Evolutionary conservation across 2,797 vertebrate genomes (phyloP).

Genomic region (Hapalemur alaotrensis): DNA sequence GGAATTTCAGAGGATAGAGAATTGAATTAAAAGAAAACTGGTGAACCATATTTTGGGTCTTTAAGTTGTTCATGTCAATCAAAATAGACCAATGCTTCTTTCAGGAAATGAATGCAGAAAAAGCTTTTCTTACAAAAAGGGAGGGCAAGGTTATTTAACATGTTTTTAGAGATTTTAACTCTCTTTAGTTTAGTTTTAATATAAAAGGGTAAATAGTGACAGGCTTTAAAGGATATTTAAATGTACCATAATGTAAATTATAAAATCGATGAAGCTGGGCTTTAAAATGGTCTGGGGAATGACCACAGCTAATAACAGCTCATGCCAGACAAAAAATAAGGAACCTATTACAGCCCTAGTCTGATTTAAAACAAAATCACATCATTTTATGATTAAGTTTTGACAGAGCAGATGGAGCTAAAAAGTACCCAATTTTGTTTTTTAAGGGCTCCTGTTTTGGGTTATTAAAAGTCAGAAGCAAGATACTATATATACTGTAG

Average conservation of each 20-base stretch:
- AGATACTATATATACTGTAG: background rate
- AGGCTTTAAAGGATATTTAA: background rate
- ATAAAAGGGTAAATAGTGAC: background rate
- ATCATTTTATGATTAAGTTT: conserved; percentile 17
- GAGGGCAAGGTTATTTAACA: background rate
- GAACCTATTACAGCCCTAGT: background rate
- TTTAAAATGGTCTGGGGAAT: background rate
- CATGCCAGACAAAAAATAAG: background rate
- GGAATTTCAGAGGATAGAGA: conserved; percentile 69
- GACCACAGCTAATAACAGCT: background rate
- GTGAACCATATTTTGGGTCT: background rate
- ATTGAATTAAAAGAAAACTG: conserved; percentile 67
- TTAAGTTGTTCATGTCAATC: conserved; percentile 71
- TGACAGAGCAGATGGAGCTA: background rate
- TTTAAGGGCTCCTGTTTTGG: background rate
- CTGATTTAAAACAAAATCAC: background rate
- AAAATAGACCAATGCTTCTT: conserved; percentile 45
- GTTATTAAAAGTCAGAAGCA: background rate
- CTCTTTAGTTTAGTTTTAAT: conserved; percentile 32
- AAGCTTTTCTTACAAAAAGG: background rate
- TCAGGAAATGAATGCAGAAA: background rate
- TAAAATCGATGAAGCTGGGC: background rate
- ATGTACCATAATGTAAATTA: background rate
- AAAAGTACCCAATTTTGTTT: background rate
- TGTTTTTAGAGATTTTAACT: background rate